These are phyloP conservation scores for Pandemis corylana DNA, from an alignment of 2,888 invertebrate genomes.

Conservation along the genomic window DNA sequence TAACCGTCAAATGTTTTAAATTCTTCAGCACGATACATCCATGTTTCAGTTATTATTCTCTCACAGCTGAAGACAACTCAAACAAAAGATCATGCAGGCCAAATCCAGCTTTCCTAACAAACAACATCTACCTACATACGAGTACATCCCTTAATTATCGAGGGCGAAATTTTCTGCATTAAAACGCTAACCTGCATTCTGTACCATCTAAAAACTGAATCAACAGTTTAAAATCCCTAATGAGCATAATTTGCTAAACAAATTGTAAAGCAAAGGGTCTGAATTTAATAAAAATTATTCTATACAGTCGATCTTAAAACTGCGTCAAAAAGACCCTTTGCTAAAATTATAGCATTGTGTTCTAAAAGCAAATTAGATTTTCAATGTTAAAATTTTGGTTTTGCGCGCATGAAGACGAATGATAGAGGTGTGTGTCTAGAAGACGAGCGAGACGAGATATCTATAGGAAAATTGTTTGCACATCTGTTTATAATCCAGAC, in stretches of 20 bases:
- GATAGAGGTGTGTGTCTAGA: constrained; percentile 61
- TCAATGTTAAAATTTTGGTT: constrained; percentile 61
- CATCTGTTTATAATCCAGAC: constrained; percentile 70
- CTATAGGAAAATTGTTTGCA: constrained; percentile 83
- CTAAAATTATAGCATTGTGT: constrained; percentile 57
- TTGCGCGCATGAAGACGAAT: constrained; percentile 59
- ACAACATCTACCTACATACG: constrained; percentile 28
- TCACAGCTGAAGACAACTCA: constrained; percentile 11
- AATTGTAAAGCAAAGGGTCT: constrained; percentile 82
- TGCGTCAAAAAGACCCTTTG: constrained; percentile 67
- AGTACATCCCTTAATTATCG: constrained; percentile 16
- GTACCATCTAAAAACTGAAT: constrained; percentile 21
- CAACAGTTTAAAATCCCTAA: constrained; percentile 43
- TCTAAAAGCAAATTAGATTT: constrained; percentile 54
- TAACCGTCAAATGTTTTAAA: background rate
- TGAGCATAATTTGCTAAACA: constrained; percentile 41
- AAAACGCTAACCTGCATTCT: constrained; percentile 16
- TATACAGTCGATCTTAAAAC: constrained; percentile 23
- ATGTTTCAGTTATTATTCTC: constrained; percentile 16
- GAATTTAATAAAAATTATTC: constrained; percentile 47
- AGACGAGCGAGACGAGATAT: constrained; percentile 57
- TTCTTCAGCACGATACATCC: background rate
- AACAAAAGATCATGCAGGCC: constrained; percentile 13
- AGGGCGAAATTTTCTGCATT: constrained; percentile 28
- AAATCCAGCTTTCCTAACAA: constrained; percentile 21